A percentile compares a stretch with the other conserved stretches of the same genome.
phyloP scores from a whole-genome alignment of 2,888 invertebrate genomes.

The Teleiodes luculella region DNA sequence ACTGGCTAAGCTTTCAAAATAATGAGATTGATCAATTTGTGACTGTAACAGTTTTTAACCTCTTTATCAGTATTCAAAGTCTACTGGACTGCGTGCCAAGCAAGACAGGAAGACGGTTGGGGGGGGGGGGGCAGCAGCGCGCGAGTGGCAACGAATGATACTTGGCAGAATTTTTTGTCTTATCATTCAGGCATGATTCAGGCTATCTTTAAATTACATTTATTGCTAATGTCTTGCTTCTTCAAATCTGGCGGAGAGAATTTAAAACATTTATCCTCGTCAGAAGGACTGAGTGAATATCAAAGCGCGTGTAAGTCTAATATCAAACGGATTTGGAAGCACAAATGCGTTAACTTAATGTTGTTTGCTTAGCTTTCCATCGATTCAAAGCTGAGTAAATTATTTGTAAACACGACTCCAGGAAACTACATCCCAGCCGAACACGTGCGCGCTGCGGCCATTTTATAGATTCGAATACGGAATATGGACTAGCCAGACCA shows the following conservation, averaged over 20 bases:
- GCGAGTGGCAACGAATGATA: too few relatives aligned
- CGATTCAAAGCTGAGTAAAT: constrained; percentile 43
- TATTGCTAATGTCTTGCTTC: too few relatives aligned
- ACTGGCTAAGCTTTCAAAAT: constrained; percentile 39
- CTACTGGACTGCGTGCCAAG: too few relatives aligned
- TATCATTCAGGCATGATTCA: too few relatives aligned
- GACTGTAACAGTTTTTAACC: too few relatives aligned
- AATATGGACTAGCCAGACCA: too few relatives aligned
- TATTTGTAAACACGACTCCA: constrained; percentile 51
- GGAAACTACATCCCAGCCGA: constrained; percentile 44
- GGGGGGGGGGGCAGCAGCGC: too few relatives aligned
- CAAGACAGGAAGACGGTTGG: too few relatives aligned
- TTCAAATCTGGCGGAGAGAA: background rate
- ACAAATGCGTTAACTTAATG: constrained; percentile 36
- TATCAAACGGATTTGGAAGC: constrained; percentile 35
- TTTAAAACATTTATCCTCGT: background rate
- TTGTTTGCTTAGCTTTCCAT: constrained; percentile 37
- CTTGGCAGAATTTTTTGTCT: too few relatives aligned
- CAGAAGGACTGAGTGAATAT: background rate
- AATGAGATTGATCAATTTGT: constrained; percentile 25
- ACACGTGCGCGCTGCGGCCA: constrained; percentile 48
- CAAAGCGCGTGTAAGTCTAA: constrained; percentile 3
- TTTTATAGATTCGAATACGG: constrained; percentile 40
- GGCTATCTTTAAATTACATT: too few relatives aligned
- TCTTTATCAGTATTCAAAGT: too few relatives aligned